A percentile compares a stretch with the other conserved stretches of the same genome.
Evolutionary conservation across 2,888 invertebrate species (phyloP).

Genomic region (Hydraecia micacea): DNA sequence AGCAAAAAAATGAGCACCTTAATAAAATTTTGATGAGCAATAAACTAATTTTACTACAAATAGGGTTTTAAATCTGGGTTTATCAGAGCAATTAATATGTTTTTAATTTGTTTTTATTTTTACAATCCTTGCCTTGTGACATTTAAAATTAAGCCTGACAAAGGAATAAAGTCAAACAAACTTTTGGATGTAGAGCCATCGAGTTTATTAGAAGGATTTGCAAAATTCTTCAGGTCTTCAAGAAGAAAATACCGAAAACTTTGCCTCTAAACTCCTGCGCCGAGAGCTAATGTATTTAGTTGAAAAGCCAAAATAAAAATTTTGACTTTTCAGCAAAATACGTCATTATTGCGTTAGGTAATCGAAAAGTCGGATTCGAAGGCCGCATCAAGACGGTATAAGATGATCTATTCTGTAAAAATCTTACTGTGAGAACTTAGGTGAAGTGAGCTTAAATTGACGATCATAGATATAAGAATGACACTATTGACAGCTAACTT

Average conservation of each 20-base stretch:
- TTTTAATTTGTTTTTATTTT: not conserved
- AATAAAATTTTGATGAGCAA: conserved; percentile 12
- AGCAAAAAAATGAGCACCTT: not conserved
- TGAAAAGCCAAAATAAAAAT: too few species aligned
- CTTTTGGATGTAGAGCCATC: not conserved
- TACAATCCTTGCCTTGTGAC: not conserved
- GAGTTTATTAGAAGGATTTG: not conserved
- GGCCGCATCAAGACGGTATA: not conserved
- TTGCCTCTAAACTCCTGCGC: not conserved
- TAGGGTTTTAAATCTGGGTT: not conserved
- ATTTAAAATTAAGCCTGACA: not conserved
- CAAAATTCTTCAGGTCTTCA: too few species aligned
- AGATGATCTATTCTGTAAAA: not conserved
- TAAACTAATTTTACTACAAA: conserved; percentile 18
- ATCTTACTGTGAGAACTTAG: not conserved
- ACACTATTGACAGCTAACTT: not conserved
- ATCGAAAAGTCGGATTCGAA: not conserved
- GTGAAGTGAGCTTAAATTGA: not conserved
- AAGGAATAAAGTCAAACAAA: not conserved
- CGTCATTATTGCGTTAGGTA: not conserved
- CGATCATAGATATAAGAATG: not conserved
- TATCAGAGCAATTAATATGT: not conserved
- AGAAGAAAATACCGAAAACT: not conserved
- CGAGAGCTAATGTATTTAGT: not conserved
- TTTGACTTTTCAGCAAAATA: not conserved